Base-by-base conservation (phyloP, 2,797 vertebrate species). In the Sphenopsis melanotis region DNA sequence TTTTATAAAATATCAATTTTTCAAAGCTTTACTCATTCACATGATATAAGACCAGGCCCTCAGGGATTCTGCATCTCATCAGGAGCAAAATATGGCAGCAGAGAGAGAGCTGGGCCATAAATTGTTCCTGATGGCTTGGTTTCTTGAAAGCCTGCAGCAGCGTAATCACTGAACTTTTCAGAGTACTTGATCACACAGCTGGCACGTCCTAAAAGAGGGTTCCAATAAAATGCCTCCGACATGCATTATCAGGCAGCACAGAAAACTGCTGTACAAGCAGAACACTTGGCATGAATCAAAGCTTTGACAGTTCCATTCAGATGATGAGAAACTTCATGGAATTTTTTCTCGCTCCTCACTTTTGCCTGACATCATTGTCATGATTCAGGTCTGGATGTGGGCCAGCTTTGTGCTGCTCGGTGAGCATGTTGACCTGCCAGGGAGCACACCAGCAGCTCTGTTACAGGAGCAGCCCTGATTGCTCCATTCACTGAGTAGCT, bases 311-410 rank as follows among this genome's bases (percentile, higher is more conserved):
- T 13, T 81, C 41, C 18, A 42, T 52, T 77, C 46, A 68, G 75
- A 53, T 34, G 36, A 71, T 2, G 12, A 92, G 16, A 26, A 84
- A 36, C 49, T 77, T 84, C 6, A 29, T 26, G 46, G 76, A 71
- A 11, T 49, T 53, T 50, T 78, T 70, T 26, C 26, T 27, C 15
- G 68, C 56, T 77, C 14, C 52, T 30, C 29, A 21, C 36, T n/a
- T 14, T 37, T 36, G 22, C 26, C 59, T 69, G 61, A 76, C 66
- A 70, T 36, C 20, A 60, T 23, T 55, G 37, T 49, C 37, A 37
- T 0, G 0, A 64, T 32, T 41, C 0, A 0, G 5, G 30, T 26
- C 41, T n/a, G 34, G 34, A 47, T 36, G 53, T 1, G 3, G 68
- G 41, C n/a, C 53, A 83, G 34, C 32, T 55, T 21, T 15, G 26